These are phyloP conservation scores for Heliconius ismenius DNA, from an alignment of 2,888 invertebrate species.

Conservation along the genomic window DNA sequence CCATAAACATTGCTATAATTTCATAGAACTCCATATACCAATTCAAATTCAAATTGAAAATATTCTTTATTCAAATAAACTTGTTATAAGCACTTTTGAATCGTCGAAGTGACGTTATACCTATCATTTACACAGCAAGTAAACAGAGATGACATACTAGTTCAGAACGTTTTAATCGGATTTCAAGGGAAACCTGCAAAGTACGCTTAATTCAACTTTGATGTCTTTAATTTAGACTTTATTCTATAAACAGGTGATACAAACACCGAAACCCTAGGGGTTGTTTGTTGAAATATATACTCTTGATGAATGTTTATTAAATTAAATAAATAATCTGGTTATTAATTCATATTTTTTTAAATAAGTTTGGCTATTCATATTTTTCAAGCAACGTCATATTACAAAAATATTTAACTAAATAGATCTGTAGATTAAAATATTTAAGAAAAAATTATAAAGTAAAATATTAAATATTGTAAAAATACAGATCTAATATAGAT, in stretches of 20 bases:
- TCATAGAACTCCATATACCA: background rate
- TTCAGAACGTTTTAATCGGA: conserved; percentile 18
- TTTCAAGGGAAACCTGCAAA: conserved; percentile 18
- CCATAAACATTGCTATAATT: background rate
- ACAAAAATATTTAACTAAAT: background rate
- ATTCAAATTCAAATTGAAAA: too few relatives aligned
- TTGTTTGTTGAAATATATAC: background rate
- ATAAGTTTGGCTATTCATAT: background rate
- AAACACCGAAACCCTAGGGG: conserved; percentile 9
- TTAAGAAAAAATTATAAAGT: too few relatives aligned
- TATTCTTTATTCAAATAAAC: too few relatives aligned
- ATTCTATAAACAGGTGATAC: conserved; percentile 15
- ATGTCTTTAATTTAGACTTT: conserved; percentile 17
- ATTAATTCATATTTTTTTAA: background rate
- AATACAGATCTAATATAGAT: too few relatives aligned
- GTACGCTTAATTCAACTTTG: conserved; percentile 17
- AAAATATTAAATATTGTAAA: too few relatives aligned
- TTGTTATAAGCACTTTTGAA: too few relatives aligned
- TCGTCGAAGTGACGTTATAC: background rate
- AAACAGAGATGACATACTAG: conserved; percentile 5
- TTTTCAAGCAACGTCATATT: too few relatives aligned
- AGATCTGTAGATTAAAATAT: background rate
- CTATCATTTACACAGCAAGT: background rate
- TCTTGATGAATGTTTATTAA: background rate
- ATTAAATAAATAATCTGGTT: background rate